Evolutionary conservation across 2,888 invertebrate species (phyloP), one percentile per base, ranked within the genome.

Genomic region (Lepidocyrtinus sp.): DNA sequence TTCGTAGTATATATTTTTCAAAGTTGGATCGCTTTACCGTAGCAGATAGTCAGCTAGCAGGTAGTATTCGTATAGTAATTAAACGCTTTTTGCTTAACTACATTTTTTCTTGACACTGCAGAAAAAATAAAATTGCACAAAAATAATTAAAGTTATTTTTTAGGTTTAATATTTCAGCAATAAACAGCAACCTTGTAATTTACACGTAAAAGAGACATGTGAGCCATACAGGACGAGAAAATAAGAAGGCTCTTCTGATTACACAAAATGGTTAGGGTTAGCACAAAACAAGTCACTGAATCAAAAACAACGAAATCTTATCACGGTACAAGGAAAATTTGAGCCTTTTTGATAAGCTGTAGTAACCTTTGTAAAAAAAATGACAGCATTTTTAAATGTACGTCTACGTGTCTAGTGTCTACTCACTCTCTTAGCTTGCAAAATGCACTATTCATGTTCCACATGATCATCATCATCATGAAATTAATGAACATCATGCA

Each of bases 201-300:
- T 75, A 75, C 75, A 75, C 69, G 75, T 75, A 69, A 36, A 12
- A 12, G 36, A 55, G 75, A 75, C 74, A 67, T 59, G 50, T 50
- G 24, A 19, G 36, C 21, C n/a, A 21, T 26, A 50, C 21, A 17
- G 26, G 62, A 74, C 9, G 50, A 63, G 15, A 21, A 61, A 22
- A 25, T 5, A 15, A 62, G 24, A 65, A 55, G 26, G 36, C 36
- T 36, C 12, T 36, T 36, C 36, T 36, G n/a, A n/a, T n/a, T n/a
- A n/a, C n/a, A n/a, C n/a, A n/a, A 15, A 75, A 69, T 75, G 68
- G 46, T 62, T 75, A n/a, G n/a, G 69, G 69, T 75, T 75, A 76
- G 69, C 59, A 70, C 70, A 70, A 76, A 69, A 76, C 76, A 76
- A 76, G 70, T 70, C 63, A 76, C 67, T 75, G 67, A 68, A 68